phyloP scores from a whole-genome alignment of 64 coral and sea anemone species.

The Catalaphyllia jardinei region DNA sequence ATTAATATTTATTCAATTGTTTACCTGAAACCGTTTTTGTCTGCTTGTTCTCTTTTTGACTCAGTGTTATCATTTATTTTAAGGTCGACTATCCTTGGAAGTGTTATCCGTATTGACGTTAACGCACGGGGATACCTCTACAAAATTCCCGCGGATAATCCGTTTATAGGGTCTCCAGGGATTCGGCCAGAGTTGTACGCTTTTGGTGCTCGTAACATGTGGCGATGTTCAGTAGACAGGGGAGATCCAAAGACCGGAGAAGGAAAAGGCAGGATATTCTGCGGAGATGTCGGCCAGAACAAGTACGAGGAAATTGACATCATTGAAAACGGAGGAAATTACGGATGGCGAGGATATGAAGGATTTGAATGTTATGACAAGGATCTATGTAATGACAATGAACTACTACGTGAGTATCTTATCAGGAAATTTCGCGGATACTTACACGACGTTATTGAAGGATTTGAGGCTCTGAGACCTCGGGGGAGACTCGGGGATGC shows the following conservation, averaged over 20 bases:
- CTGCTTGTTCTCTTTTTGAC: not conserved
- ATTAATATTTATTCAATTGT: too few relatives aligned
- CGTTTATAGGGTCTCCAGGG: constrained; percentile 59
- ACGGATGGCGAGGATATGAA: constrained; percentile 85
- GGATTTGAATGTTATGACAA: constrained; percentile 79
- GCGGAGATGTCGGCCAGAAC: constrained; percentile 86
- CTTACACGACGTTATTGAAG: too few relatives aligned
- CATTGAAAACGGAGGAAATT: constrained; percentile 86
- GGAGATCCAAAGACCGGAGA: constrained; percentile 68
- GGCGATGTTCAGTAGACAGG: constrained; percentile 86
- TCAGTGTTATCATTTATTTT: not conserved
- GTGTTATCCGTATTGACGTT: constrained; percentile 79
- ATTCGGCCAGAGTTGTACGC: constrained; percentile 81
- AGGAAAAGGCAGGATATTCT: constrained; percentile 83
- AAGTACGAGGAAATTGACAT: constrained; percentile 88
- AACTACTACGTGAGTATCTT: constrained; percentile 51
- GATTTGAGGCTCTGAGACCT: too few relatives aligned
- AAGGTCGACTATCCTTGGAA: constrained; percentile 77
- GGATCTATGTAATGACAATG: constrained; percentile 43
- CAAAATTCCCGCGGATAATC: constrained; percentile 84
- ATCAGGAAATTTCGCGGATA: too few relatives aligned
- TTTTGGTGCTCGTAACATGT: constrained; percentile 88
- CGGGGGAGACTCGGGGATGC: too few relatives aligned
- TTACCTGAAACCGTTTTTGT: not conserved
- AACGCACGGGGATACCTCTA: constrained; percentile 49